Base-by-base conservation (phyloP, 2,888 invertebrate genomes). In the Allolobophora icterica region DNA sequence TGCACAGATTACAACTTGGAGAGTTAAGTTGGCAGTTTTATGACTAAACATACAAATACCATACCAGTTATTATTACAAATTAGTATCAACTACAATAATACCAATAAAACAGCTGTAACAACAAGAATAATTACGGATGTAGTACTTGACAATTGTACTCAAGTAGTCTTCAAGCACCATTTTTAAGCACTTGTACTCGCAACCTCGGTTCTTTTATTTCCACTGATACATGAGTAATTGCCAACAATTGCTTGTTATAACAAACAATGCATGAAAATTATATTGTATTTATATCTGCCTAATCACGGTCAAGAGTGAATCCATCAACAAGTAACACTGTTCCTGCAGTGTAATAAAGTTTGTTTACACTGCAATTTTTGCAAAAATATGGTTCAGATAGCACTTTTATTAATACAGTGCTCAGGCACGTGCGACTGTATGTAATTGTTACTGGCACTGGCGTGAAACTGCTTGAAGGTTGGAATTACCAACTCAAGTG, bases 111-210 rank as follows among this genome's bases (percentile, higher is more conserved):
- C 71, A 1, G n/a, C 11, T 30, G 17, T n/a, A 71, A 8, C n/a
- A 71, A 8, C 71, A 8, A 17, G n/a, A 71, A 71, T n/a, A 71
- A 8, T 71, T 13, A 71, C 0, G 17, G n/a, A 71, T 71, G 71
- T n/a, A n/a, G 71, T 71, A 71, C n/a, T n/a, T 71, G 71, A 71
- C n/a, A n/a, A 71, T 71, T 71, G 71, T n/a, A 71, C 71, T 71
- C 71, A 71, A 71, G 71, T 71, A 71, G 71, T n/a, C 30, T 71
- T 71, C 30, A 71, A n/a, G 30, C 71, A n/a, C 71, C n/a, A 71
- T 71, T n/a, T 71, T 71, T n/a, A 71, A 30, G 71, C 30, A n/a
- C 3, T n/a, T n/a, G 71, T 11, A 8, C 30, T 71, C n/a, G n/a
- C n/a, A 71, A n/a, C 30, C 8, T 8, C 8, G n/a, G n/a, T 71